A percentile compares a stretch with the other conserved stretches of the same genome.
phyloP scores from a whole-genome alignment of 1,140 invertebrate genomes.

The Cydia strobilella region DNA sequence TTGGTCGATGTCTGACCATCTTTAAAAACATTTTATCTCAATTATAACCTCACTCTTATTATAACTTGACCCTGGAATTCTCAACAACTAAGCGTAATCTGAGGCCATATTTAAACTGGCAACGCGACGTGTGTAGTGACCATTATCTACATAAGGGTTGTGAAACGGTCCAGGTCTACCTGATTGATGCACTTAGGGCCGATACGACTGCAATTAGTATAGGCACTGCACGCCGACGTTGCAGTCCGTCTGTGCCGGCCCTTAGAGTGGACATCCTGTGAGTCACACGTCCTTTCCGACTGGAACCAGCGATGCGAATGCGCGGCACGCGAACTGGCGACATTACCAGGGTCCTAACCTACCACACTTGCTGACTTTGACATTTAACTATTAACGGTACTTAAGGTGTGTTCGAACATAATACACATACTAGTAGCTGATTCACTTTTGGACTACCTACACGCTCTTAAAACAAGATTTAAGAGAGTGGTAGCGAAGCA shows the following conservation, averaged over 20 bases:
- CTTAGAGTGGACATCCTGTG: constrained; percentile 10
- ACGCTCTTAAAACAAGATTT: no score
- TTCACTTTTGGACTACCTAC: not conserved
- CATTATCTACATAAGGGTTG: not conserved
- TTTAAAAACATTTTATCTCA: not conserved
- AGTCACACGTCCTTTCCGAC: constrained; percentile 41
- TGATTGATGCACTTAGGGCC: not conserved
- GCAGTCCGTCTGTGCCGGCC: no score
- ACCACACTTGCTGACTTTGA: not conserved
- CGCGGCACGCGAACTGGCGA: constrained; percentile 30
- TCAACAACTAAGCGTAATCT: not conserved
- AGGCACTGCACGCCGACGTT: no score
- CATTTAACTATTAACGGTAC: not conserved
- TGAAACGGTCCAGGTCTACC: not conserved
- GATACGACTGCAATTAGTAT: no score
- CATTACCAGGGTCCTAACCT: not conserved
- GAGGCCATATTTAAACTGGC: not conserved
- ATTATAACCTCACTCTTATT: constrained; percentile 25
- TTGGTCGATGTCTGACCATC: no score
- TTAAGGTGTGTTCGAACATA: not conserved
- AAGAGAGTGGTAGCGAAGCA: no score
- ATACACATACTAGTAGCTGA: not conserved
- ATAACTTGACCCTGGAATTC: constrained; percentile 2
- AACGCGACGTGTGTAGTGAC: not conserved
- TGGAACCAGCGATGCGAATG: constrained; percentile 39